Evolutionary conservation across 2,888 invertebrate species (phyloP).

Genomic region (Macrophya alboannulata): DNA sequence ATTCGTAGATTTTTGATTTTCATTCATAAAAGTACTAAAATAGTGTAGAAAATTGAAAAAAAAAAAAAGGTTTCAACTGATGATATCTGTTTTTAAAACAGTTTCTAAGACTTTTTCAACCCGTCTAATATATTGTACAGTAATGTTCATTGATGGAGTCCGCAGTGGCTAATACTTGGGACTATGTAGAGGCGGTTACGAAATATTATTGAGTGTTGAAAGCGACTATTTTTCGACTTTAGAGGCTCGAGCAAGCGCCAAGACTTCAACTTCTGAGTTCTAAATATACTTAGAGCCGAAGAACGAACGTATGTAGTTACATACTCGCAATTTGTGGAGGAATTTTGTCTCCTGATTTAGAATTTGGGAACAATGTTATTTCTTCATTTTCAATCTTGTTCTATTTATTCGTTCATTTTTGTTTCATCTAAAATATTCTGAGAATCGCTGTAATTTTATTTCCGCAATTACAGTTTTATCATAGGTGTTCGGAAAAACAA

Average conservation of each 20-base stretch:
- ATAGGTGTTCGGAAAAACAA: too few relatives aligned
- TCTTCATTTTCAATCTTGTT: background rate
- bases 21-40: background rate
- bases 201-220: slow-evolving; percentile 42
- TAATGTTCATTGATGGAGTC: too few relatives aligned
- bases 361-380: background rate
- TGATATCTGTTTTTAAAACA: background rate
- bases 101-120: background rate
- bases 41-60: background rate
- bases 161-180: background rate
- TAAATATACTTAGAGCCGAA: background rate
- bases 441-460: too few relatives aligned
- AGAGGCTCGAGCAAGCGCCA: background rate
- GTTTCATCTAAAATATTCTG: background rate
- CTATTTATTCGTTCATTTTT: background rate
- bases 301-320: background rate
- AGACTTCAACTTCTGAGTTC: slow-evolving; percentile 4
- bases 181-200: slow-evolving; percentile 1
- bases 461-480: too few relatives aligned
- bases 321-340: background rate
- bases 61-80: background rate
- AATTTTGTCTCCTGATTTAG: background rate
- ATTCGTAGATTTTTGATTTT: background rate
- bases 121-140: background rate
- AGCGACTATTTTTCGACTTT: slow-evolving; percentile 37